Evolutionary conservation across 2,797 vertebrate genomes (phyloP), one percentile per base, ranked within the genome.

Genomic region (Odontamblyopus lacepedii): DNA sequence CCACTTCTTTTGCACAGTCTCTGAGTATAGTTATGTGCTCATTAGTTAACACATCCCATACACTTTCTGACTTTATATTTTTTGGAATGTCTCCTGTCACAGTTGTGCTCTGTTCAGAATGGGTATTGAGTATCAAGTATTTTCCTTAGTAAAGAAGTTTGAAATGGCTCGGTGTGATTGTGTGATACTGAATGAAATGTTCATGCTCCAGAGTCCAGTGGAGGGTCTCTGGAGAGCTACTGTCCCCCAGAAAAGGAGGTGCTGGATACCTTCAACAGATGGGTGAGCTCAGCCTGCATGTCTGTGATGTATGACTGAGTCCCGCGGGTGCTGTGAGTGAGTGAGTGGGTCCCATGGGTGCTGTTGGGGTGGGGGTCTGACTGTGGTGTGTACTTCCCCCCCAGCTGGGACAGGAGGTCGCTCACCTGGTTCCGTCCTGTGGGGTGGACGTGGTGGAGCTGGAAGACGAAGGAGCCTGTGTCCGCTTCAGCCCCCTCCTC

Each of bases 401-500:
- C 53, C 84, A 99, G 98, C 91, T 99, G 6, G 95, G 96, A 61
- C 95, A 98, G 53, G 94, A 95, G 87, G 77, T 99, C 76, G 93
- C 93, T 0, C 92, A 91, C 84, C 88, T 94, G 78, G 95, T 97
- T 69, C 96, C 97, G 6, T 78, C 88, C 53, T 94, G 96, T 0
- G 97, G 97, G 0, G 93, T 97, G 0, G 96, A 97, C 1, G 90
- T 98, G 77, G 95, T 98, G 38, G 97, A 98, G 50, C 91, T 99
- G 70, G 97, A 98, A 73, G 95, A 95, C 0, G 97, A 98, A 72
- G 97, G 97, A 32, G 89, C 87, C 0, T 98, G 96, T 65, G 78
- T 99, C 73, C 95, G 96, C 30, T 99, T 99, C 87, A 98, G 95
- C 86, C 97, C 97, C 0, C 85, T 99, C 27, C 94, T 95, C 92